A percentile compares a stretch with the other conserved stretches of the same genome.
phyloP scores from a whole-genome alignment of 2,113 vertebrate species.

The Anguilla rostrata region DNA sequence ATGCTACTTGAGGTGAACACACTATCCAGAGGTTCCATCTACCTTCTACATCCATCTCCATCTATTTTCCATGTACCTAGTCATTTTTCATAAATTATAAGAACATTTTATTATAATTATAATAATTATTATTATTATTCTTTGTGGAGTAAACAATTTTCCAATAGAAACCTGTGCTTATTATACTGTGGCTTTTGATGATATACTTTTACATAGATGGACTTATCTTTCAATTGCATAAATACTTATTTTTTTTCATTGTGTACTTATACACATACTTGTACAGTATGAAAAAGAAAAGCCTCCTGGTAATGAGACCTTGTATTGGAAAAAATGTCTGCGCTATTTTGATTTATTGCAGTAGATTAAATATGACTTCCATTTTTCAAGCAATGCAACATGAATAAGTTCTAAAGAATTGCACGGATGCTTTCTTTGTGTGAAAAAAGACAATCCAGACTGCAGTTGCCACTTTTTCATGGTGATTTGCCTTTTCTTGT shows the following conservation, averaged over 20 bases:
- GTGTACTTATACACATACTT: neutral
- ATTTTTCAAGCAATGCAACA: conserved; percentile 4
- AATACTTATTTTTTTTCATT: neutral
- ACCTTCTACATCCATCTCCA: neutral
- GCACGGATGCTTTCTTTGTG: neutral
- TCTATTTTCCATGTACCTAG: no score
- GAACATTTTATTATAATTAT: no score
- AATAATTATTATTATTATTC: no score
- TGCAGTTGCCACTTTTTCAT: neutral
- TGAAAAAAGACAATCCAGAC: neutral
- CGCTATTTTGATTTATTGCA: neutral
- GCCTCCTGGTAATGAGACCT: neutral
- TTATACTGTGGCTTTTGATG: neutral
- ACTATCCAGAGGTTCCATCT: neutral
- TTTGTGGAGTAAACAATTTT: neutral
- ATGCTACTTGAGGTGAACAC: neutral
- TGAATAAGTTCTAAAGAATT: neutral
- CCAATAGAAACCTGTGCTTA: neutral
- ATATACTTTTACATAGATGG: neutral
- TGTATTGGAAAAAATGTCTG: conserved; percentile 2
- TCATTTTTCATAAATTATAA: no score
- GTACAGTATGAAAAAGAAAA: neutral
- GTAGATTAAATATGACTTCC: conserved; percentile 8
- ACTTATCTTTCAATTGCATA: neutral
- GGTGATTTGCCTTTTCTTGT: neutral